phyloP scores from a whole-genome alignment of 2,113 vertebrate species.

The Prolemur simus region DNA sequence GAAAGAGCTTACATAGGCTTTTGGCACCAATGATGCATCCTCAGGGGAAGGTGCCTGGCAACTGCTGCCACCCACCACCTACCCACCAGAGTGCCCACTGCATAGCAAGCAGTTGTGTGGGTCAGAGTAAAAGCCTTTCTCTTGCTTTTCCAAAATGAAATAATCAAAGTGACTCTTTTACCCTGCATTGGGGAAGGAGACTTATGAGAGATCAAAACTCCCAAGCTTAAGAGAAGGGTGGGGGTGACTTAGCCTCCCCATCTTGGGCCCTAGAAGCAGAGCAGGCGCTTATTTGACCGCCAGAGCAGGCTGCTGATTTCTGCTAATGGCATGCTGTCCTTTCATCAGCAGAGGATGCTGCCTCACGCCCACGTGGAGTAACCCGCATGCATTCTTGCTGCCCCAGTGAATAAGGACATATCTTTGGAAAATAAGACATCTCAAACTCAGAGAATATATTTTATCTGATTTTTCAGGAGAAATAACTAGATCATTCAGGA shows the following conservation, averaged over 20 bases:
- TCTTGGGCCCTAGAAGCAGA: background rate
- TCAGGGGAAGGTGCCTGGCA: constrained; percentile 60
- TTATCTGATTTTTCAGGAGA: constrained; percentile 26
- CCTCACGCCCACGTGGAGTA: background rate
- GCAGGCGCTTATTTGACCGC: background rate
- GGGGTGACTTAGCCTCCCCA: background rate
- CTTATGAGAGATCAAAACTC: background rate
- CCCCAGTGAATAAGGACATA: background rate
- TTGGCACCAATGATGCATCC: constrained; percentile 67
- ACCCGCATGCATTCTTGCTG: background rate
- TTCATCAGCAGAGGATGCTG: background rate
- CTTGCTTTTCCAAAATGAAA: constrained; percentile 45
- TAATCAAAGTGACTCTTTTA: constrained; percentile 18
- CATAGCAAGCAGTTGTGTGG: constrained; percentile 50
- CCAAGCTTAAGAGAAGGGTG: background rate
- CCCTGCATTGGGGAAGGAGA: background rate
- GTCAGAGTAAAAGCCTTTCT: constrained; percentile 59
- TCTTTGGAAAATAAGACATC: constrained; percentile 48
- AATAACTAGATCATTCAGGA: constrained; percentile 34
- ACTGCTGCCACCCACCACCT: constrained; percentile 64
- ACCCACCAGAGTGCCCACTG: constrained; percentile 46
- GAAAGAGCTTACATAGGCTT: constrained; percentile 65
- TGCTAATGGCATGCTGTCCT: background rate
- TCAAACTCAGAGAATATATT: background rate
- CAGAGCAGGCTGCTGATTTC: background rate